Percentiles rank a stretch among this genome's conserved stretches.
phyloP scores from a whole-genome alignment of 1,140 invertebrate genomes.

The Oedothorax gibbosus region DNA sequence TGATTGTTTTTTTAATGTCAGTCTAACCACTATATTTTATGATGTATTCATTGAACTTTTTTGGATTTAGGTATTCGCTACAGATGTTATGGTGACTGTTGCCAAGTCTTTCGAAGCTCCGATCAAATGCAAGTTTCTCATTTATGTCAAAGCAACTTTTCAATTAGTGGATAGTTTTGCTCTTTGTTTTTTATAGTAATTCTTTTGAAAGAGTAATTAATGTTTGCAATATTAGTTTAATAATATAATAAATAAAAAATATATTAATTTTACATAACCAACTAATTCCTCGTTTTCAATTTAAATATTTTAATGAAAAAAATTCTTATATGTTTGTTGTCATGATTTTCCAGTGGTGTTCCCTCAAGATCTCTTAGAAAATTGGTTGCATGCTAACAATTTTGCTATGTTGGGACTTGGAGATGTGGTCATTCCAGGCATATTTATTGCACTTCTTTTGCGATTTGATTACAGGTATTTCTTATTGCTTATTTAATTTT shows the following conservation, averaged over 20 bases:
- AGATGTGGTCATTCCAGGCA: slow-evolving; percentile 99
- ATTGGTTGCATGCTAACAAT: slow-evolving; percentile 90
- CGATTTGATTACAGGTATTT: slow-evolving; percentile 88
- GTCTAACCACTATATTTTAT: too few species aligned
- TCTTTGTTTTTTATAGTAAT: neutral
- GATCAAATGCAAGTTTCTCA: slow-evolving; percentile 86
- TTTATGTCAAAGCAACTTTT: neutral
- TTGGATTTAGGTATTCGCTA: slow-evolving; percentile 81
- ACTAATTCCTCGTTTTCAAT: neutral
- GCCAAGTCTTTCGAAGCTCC: slow-evolving; percentile 99
- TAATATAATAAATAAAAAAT: too few species aligned
- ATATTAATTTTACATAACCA: neutral
- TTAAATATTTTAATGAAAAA: neutral
- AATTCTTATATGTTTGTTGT: slow-evolving; percentile 46
- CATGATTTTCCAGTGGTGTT: slow-evolving; percentile 84
- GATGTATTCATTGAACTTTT: slow-evolving; percentile 4
- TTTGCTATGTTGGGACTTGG: slow-evolving; percentile 99
- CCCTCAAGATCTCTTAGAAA: slow-evolving; percentile 95
- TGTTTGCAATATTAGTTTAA: neutral
- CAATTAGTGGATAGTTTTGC: neutral
- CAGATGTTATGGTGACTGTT: slow-evolving; percentile 99
- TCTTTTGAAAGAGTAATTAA: neutral
- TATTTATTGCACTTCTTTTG: slow-evolving; percentile 96
- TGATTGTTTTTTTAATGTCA: too few species aligned
- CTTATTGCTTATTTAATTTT: neutral